These are phyloP conservation scores for Tenthredo distinguenda DNA, from an alignment of 2,888 invertebrate genomes.

Conservation along the genomic window DNA sequence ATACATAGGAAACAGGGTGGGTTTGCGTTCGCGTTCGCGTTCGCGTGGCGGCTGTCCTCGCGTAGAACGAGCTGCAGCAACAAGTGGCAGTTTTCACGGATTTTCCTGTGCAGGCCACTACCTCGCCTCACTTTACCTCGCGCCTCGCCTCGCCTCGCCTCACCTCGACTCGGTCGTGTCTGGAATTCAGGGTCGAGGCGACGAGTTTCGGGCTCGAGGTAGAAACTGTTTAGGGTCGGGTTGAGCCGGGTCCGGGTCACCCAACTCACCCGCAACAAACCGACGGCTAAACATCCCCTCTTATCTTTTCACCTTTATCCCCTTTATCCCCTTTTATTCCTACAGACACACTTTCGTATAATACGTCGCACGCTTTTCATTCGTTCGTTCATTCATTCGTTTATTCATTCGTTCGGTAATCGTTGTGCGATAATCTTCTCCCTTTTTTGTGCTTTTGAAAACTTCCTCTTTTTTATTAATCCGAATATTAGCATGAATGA, in stretches of 20 bases:
- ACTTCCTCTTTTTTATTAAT: too few relatives aligned
- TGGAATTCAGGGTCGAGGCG: constrained; percentile 50
- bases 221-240: neutral
- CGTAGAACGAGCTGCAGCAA: constrained; percentile 64
- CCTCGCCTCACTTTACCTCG: neutral
- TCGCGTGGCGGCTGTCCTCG: constrained; percentile 30
- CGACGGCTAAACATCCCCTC: constrained; percentile 10
- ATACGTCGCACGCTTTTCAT: neutral
- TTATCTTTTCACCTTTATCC: constrained; percentile 29
- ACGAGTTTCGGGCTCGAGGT: constrained; percentile 36
- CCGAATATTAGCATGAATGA: too few relatives aligned
- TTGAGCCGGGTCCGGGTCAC: constrained; percentile 49
- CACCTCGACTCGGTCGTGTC: constrained; percentile 15
- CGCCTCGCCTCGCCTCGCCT: neutral
- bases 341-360: neutral
- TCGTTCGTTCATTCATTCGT: neutral
- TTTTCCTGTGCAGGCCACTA: constrained; percentile 71
- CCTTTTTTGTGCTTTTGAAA: too few relatives aligned
- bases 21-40: constrained; percentile 4
- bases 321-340: constrained; percentile 52
- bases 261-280: neutral
- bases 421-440: too few relatives aligned
- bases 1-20: neutral
- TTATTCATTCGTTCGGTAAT: too few relatives aligned
- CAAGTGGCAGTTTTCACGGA: constrained; percentile 78